Evolutionary conservation across 1,140 invertebrate genomes (phyloP), one percentile per base, ranked within the genome.

Genomic region (Drosophila sp.): DNA sequence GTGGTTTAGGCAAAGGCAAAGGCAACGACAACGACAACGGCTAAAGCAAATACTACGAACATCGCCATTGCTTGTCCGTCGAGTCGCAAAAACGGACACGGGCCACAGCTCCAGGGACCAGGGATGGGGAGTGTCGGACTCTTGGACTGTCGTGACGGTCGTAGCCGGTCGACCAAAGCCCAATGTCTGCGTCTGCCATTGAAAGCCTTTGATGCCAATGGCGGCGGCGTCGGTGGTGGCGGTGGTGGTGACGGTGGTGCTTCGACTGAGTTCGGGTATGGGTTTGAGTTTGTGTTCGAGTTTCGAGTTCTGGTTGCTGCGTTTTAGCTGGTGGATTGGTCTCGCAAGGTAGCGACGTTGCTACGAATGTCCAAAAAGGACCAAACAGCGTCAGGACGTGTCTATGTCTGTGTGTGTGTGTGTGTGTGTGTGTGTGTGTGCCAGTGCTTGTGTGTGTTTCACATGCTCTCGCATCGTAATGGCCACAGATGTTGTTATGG

Each of bases 401-500:
- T 13, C 40, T 70, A 4, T 56, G 48, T 61, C 46, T 41, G 51
- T 50, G 54, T 62, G 48, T 61, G 43, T 43, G 41, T 64, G 67
- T 62, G 72, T 48, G 41, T 48, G 62, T 70, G 9, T 16, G 18
- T 46, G 54, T 50, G 54, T 66, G 48, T 61, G 38, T 43, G 46
- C n/a, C n/a, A n/a, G n/a, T 59, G 67, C 57, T 72, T 48, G 41
- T 48, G 57, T 70, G 13, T 56, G 53, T 58, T 43, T 72, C 80
- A 84, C 80, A 84, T 83, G 81, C 64, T 59, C 69, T 79, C 63
- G 72, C 76, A 75, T 70, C 69, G 84, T 89, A 89, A 89, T 89
- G 84, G 84, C 84, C 84, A 89, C 80, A 89, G 84, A 89, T 89
- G 82, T 89, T 89, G 84, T 89, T 89, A 89, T 89, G 80, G 80